A percentile compares a stretch with the other conserved stretches of the same genome.
phyloP scores from a whole-genome alignment of 2,797 vertebrate genomes.

The Chaetophractus vellerosus region DNA sequence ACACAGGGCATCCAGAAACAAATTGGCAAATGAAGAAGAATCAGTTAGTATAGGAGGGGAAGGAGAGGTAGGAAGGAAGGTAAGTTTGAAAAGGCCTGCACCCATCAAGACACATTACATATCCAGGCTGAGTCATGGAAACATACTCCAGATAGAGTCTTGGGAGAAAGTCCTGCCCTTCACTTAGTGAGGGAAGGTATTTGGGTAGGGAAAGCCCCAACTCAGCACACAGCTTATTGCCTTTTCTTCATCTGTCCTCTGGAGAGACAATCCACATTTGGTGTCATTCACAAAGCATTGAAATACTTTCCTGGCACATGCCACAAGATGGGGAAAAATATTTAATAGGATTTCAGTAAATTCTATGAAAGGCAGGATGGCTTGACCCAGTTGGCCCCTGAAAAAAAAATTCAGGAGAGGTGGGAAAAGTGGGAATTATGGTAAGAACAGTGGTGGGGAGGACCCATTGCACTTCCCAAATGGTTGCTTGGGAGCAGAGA shows the following conservation, averaged over 20 bases:
- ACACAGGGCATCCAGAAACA: neutral
- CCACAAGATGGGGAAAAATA: neutral
- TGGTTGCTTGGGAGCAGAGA: neutral
- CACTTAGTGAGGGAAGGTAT: neutral
- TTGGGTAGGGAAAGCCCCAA: no score
- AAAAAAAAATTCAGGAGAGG: neutral
- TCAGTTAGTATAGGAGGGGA: neutral
- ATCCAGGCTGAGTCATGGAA: neutral
- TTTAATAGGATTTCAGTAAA: neutral
- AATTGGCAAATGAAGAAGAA: neutral
- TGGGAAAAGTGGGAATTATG: neutral
- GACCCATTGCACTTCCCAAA: neutral
- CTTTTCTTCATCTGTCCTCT: neutral
- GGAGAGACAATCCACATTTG: no score
- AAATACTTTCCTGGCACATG: neutral
- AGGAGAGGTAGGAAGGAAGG: neutral
- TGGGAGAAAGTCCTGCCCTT: rapidly evolving
- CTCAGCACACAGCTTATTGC: rapidly evolving
- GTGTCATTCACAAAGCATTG: no score
- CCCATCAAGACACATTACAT: neutral
- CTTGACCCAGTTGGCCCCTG: neutral
- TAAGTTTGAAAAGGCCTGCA: neutral
- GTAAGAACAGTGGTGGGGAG: no score
- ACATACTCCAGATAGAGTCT: neutral
- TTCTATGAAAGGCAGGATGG: neutral